Percentiles rank a stretch among this genome's conserved stretches.
phyloP scores from a whole-genome alignment of 2,113 vertebrate genomes.

The Choloepus hoffmanni region DNA sequence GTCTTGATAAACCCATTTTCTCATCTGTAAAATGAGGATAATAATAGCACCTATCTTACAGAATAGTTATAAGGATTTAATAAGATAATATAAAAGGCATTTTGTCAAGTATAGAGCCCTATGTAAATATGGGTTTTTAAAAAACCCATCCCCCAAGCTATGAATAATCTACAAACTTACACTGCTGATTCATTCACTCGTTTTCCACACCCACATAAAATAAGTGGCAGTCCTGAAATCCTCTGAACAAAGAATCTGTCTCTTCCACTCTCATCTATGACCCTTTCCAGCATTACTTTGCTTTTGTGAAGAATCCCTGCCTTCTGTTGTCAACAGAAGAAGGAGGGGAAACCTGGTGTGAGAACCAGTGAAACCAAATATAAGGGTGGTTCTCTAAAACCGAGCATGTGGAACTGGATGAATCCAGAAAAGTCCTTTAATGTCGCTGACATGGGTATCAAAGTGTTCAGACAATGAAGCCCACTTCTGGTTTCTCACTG shows the following conservation, averaged over 20 bases:
- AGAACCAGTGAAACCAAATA: background rate
- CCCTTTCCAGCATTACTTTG: background rate
- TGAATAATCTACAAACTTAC: background rate
- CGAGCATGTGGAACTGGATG: background rate
- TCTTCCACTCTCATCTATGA: background rate
- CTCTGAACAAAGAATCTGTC: conserved; percentile 3
- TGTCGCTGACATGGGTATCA: background rate
- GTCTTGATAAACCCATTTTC: background rate
- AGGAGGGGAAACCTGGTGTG: conserved; percentile 5
- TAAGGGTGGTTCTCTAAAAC: background rate
- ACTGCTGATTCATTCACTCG: background rate
- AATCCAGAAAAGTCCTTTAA: background rate
- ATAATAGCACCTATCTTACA: background rate
- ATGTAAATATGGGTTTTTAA: conserved; percentile 11
- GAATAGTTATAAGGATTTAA: background rate
- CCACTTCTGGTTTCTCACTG: conserved; percentile 16
- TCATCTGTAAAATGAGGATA: background rate
- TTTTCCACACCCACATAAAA: background rate
- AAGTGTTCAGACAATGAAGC: background rate
- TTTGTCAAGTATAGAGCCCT: conserved; percentile 12
- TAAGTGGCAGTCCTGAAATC: background rate
- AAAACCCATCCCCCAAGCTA: background rate
- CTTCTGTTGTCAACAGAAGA: background rate
- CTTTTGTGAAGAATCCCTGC: background rate
- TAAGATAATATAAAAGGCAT: background rate